Percentiles rank a stretch among this genome's conserved stretches.
These are phyloP conservation scores for Leptodactylus fallax DNA, from an alignment of 2,797 vertebrate genomes.

Conservation along the genomic window DNA sequence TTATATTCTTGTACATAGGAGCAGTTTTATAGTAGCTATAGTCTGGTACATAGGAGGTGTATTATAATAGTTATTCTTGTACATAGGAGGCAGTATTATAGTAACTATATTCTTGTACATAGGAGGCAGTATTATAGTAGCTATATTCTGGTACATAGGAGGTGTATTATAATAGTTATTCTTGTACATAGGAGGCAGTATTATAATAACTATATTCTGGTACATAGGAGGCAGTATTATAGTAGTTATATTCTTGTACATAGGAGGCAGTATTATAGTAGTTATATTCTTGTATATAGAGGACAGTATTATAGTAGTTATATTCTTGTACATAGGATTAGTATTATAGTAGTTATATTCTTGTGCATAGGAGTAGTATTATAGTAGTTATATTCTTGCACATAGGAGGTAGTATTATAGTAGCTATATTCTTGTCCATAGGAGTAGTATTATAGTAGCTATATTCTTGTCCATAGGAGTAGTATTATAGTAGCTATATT, in stretches of 20 bases:
- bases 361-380: slow-evolving; percentile 6
- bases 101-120: slow-evolving; percentile 1
- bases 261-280: slow-evolving; percentile 12
- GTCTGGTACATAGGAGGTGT: neutral
- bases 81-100: slow-evolving; percentile 11
- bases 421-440: slow-evolving; percentile 15
- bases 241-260: slow-evolving; percentile 15
- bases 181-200: slow-evolving; percentile 4
- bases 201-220: slow-evolving; percentile 1
- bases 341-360: slow-evolving; percentile 20
- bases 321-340: slow-evolving; percentile 5
- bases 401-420: slow-evolving; percentile 1
- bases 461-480: neutral
- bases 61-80: slow-evolving; percentile 13
- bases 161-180: slow-evolving; percentile 9
- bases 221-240: slow-evolving; percentile 12
- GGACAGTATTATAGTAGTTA: neutral
- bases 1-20: slow-evolving; percentile 17
- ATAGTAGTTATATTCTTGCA: slow-evolving; percentile 19
- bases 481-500: slow-evolving; percentile 9
- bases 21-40: slow-evolving; percentile 17
- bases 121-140: neutral
- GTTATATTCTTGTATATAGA: neutral
- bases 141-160: neutral
- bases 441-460: slow-evolving; percentile 3